A percentile compares a stretch with the other conserved stretches of the same genome.
phyloP scores from a whole-genome alignment of 1,140 invertebrate species.

The Riptortus pedestris region DNA sequence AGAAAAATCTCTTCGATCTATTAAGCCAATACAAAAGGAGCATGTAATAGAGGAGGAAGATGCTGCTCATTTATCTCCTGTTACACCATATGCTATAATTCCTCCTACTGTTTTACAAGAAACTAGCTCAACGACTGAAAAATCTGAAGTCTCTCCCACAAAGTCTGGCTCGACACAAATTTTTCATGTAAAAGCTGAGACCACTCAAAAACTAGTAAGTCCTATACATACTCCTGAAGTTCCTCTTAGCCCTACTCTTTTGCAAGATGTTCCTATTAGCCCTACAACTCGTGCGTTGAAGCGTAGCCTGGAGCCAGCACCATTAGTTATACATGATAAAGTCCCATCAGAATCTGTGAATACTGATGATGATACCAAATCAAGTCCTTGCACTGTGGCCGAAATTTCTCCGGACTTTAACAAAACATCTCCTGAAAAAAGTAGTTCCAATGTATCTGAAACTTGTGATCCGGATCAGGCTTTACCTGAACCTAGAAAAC shows the following conservation, averaged over 20 bases:
- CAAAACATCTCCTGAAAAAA: constrained; percentile 9
- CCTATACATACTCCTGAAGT: not conserved
- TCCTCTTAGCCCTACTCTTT: not conserved
- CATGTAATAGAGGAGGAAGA: constrained; percentile 29
- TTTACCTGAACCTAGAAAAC: not conserved
- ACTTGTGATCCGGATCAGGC: not conserved
- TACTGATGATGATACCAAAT: constrained; percentile 6
- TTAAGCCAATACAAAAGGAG: constrained; percentile 21
- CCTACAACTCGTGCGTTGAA: too few relatives aligned
- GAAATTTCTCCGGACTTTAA: constrained; percentile 12
- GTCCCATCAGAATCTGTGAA: not conserved
- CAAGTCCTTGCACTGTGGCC: constrained; percentile 5
- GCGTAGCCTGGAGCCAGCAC: not conserved
- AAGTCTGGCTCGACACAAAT: not conserved
- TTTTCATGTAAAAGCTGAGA: not conserved
- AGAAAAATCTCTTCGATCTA: constrained; percentile 29
- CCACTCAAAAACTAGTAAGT: not conserved
- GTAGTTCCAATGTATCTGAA: not conserved
- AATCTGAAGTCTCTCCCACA: not conserved
- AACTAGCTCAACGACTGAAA: not conserved
- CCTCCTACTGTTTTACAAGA: constrained; percentile 3
- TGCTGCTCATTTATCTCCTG: constrained; percentile 20
- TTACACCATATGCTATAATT: not conserved
- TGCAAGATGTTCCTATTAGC: not conserved
- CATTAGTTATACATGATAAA: constrained; percentile 4